Percentiles rank a stretch among this genome's conserved stretches.
Evolutionary conservation across 2,113 vertebrate species (phyloP).

Genomic region (Sceloporus tristichus): DNA sequence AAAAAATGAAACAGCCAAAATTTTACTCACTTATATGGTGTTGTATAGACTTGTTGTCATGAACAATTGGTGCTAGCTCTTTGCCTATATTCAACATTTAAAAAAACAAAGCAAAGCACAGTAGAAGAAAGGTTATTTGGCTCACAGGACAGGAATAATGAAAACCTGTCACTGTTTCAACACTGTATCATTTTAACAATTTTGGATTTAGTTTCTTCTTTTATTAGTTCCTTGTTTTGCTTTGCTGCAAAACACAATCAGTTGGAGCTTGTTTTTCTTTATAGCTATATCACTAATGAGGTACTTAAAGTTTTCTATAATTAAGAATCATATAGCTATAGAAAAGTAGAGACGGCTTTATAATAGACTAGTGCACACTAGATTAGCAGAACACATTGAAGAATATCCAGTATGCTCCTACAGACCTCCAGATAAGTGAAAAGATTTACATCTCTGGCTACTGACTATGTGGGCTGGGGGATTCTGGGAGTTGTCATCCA

Average conservation of each 20-base stretch:
- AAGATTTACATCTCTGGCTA: not conserved
- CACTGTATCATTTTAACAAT: not conserved
- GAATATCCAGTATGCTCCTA: too few species aligned
- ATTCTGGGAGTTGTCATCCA: not conserved
- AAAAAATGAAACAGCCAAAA: slow-evolving; percentile 34
- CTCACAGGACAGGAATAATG: slow-evolving; percentile 35
- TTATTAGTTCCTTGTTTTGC: not conserved
- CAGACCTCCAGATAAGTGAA: too few species aligned
- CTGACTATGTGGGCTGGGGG: not conserved
- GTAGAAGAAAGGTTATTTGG: slow-evolving; percentile 32
- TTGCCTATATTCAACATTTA: too few species aligned
- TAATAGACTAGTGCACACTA: not conserved
- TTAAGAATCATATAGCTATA: not conserved
- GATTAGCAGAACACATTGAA: too few species aligned
- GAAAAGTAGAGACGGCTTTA: not conserved
- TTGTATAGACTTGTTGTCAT: slow-evolving; percentile 39
- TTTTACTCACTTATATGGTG: slow-evolving; percentile 46
- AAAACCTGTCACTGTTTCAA: not conserved
- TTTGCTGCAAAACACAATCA: not conserved
- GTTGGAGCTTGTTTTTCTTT: not conserved
- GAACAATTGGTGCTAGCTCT: not conserved
- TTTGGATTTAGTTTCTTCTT: not conserved
- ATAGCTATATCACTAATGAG: not conserved
- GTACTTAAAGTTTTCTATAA: not conserved
- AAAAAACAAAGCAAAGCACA: not conserved